Evolutionary conservation across 2,888 invertebrate species (phyloP), one percentile per base, ranked within the genome.

Genomic region (Spisula subtruncata): DNA sequence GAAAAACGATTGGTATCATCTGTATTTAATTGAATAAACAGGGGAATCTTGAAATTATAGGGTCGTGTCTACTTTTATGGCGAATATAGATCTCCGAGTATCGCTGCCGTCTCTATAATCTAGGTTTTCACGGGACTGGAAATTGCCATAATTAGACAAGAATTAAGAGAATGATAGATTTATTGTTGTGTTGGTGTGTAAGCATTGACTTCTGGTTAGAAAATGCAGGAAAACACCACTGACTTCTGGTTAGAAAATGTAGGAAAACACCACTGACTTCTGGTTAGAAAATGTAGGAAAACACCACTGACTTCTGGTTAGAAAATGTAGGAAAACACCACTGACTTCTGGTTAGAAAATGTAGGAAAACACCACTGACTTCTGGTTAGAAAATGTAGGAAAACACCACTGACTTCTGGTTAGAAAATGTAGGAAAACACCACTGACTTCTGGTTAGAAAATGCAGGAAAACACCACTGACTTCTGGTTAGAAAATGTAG

Each of bases 11-110:
- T 25, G 10, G 35, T 35, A 75, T 75, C 35, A 75, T 75, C 75
- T 75, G 75, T n/a, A 75, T 54, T 85, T 79, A 79, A 85, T 85
- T 54, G 85, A 85, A 85, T 85, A 75, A 85, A 85, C 75, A 79
- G 85, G n/a, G 75, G 60, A 48, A 85, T 54, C 54, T 75, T 51
- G 51, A 85, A 85, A 79, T 85, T 85, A 85, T 71, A 79, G 66
- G 85, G 25, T 48, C 66, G 20, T 81, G 81, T 81, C 81, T 51
- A 25, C 81, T 46, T 51, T 46, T 25, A 81, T 25, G 81, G 35
- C 46, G 81, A 48, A 51, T 81, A 81, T 48, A 71, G 83, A 83
- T 66, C 75, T 75, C 35, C 32, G 18, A 35, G 32, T 18, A 35
- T 75, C 75, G 75, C 75, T 75, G 12, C 35, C 75, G 75, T 75